Evolutionary conservation across 2,888 invertebrate species (phyloP), one percentile per base, ranked within the genome.

Genomic region (Stegana nigrithorax): DNA sequence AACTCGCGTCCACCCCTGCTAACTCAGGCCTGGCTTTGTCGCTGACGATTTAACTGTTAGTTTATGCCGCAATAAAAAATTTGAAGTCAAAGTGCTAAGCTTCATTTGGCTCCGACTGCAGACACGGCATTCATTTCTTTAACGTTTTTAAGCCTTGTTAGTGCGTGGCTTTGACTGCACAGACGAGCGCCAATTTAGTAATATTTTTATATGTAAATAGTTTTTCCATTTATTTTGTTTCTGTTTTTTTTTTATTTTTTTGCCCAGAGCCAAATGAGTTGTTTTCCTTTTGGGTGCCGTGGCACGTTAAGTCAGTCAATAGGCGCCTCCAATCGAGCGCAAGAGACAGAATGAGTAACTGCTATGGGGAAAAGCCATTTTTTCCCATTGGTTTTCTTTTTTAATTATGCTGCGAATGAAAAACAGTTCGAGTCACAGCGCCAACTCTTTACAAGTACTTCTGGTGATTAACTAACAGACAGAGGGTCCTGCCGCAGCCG

Each of bases 271-370:
- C 19, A 45, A 45, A 32, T 19, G 44, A 44, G 14, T 12, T 44
- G n/a, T 44, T 44, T 44, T 44, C 19, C 19, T 25, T 23, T 25
- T 36, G 67, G 66, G 69, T 73, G 78, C 75, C 77, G 79, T 79
- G 72, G 78, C 77, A 78, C 77, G 75, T 75, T 75, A 75, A 75
- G 79, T 75, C 75, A 79, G 75, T 75, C 75, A 75, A 75, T 75
- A 75, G 75, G 73, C 79, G 72, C 72, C 79, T n/a, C 27, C 32
- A 55, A 32, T 55, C 21, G 36, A 55, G 53, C 32, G 17, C 6
- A n/a, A n/a, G n/a, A n/a, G n/a, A n/a, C n/a, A n/a, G n/a, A n/a
- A n/a, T n/a, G n/a, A n/a, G n/a, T n/a, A n/a, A n/a, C n/a, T n/a
- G n/a, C n/a, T n/a, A n/a, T n/a, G n/a, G n/a, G n/a, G n/a, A n/a